Base-by-base conservation (phyloP, 2,888 invertebrate genomes). In the Tenthredo mesomela region DNA sequence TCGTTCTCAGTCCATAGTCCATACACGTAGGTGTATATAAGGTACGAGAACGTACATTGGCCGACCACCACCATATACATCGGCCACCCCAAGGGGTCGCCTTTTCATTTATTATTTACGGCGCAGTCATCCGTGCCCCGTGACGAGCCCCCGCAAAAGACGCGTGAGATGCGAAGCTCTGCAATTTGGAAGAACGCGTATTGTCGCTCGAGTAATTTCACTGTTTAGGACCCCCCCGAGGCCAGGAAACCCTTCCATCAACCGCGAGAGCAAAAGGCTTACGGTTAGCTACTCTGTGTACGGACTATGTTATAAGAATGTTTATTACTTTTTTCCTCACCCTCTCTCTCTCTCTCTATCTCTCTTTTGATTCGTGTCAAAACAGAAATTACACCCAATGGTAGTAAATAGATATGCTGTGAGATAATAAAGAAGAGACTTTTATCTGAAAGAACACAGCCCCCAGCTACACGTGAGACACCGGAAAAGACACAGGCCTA, bases 41-140 rank as follows among this genome's bases (percentile, higher is more conserved):
- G 61, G 61, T 25, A 61, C 7, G 12, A 6, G 61, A 15, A 40
- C 7, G 71, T 75, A 47, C n/a, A 50, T 29, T 54, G 21, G 54
- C 54, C 40, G 80, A 37, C n/a, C 29, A 33, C 29, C 15, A 18
- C 75, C 58, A 54, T n/a, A 54, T n/a, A 18, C 37, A 37, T 54
- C 77, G 50, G 9, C 21, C 77, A 33, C 50, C 77, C 77, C 54
- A 21, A 61, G 65, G 84, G 84, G 80, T 82, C 25, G 65, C 50
- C 82, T 40, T 85, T 85, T 80, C 84, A 80, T 80, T 85, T 82
- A 82, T 85, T 85, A 85, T 85, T 82, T 54, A 70, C 21, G 73
- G 15, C 43, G 65, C 50, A 21, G 71, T 73, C 40, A 25, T 40
- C 71, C 43, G 10, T 54, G 29, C 12, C 77, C 29, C 37, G 29